Evolutionary conservation across 2,888 invertebrate genomes (phyloP), one percentile per base, ranked within the genome.

Genomic region (Lepidocyrtoides sp.): DNA sequence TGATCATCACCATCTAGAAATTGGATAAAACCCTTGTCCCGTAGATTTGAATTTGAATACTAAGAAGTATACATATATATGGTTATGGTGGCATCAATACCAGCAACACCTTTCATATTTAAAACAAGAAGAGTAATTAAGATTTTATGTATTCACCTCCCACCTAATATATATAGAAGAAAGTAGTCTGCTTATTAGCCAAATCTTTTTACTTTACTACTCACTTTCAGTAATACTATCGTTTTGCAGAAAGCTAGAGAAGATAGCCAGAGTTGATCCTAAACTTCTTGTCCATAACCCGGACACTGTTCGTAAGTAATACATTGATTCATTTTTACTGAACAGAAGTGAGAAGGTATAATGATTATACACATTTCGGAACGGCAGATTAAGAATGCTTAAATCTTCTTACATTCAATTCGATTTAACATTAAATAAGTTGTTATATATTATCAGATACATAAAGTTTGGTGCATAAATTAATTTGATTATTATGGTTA

Each of bases 231-330:
- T 79, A 79, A 79, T 79, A 79, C 79, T 79, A 79, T 54, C 0
- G 29, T 3, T 79, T 79, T n/a, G 54, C 51, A 79, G 79, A 79
- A 54, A 32, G n/a, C 17, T 79, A 54, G 54, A 79, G n/a, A n/a
- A 79, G 54, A 79, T 54, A 79, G 54, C 23, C 69, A 7, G 63
- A 66, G 32, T 29, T 12, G 12, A 66, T 29, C 60, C 26, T 2
- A 1, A 57, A n/a, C n/a, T n/a, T n/a, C n/a, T 20, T 57, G 2
- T 12, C 48, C 12, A 2, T 12, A 48, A 8, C 7, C 41, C 41
- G 5, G 41, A 41, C 8, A 41, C 41, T 41, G 41, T 41, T 41
- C 41, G 8, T 41, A n/a, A n/a, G n/a, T n/a, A n/a, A n/a, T n/a
- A n/a, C 8, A 7, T 8, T 48, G 48, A 48, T 48, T 48, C 14